phyloP scores from a whole-genome alignment of 2,888 invertebrate species.

The Rutpela maculata region DNA sequence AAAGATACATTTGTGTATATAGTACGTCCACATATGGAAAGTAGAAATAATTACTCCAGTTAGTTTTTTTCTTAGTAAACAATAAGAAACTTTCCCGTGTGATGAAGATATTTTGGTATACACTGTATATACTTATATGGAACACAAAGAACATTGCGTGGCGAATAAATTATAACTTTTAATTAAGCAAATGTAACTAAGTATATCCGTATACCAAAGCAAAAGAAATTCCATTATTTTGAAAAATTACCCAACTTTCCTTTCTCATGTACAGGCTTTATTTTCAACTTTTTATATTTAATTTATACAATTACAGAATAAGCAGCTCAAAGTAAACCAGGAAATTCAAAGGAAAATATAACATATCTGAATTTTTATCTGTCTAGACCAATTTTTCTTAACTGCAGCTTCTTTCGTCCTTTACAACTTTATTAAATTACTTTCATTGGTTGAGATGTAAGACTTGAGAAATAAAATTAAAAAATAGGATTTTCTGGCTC shows the following conservation, averaged over 20 bases:
- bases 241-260: not conserved
- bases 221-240: not conserved
- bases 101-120: no score
- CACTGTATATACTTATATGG: no score
- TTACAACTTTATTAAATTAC: constrained; percentile 39
- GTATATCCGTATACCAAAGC: not conserved
- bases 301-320: constrained; percentile 34
- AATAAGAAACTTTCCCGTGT: no score
- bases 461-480: constrained; percentile 35
- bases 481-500: constrained; percentile 26
- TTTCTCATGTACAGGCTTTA: constrained; percentile 4
- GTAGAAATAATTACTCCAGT: no score
- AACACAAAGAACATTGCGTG: no score
- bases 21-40: no score
- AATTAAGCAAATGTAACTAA: no score
- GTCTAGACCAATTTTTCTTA: constrained; percentile 40
- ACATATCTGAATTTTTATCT: constrained; percentile 30
- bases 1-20: no score
- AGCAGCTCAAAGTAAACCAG: constrained; percentile 5
- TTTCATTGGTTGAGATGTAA: constrained; percentile 16
- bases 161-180: no score
- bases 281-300: constrained; percentile 8
- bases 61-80: no score
- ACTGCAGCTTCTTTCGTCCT: constrained; percentile 27
- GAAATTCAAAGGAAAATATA: constrained; percentile 20